Percentiles rank a stretch among this genome's conserved stretches.
Conservation (phyloP, 2,113 vertebrate genomes). For the Epinephelus moara region DNA sequence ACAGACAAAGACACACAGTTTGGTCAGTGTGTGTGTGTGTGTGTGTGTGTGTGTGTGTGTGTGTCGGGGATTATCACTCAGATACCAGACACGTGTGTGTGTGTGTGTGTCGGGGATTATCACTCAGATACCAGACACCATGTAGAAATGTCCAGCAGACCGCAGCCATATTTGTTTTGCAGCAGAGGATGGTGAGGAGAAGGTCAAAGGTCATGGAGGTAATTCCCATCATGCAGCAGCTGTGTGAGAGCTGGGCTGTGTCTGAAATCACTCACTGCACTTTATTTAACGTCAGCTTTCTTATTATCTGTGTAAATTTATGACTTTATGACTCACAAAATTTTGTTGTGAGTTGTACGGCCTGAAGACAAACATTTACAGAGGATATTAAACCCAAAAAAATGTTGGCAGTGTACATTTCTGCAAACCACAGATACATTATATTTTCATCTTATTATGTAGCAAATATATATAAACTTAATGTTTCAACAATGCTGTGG, state of each 20-base stretch:
- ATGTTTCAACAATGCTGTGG: too few species aligned
- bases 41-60: not conserved
- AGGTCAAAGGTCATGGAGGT: constrained; percentile 50
- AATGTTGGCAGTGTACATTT: too few species aligned
- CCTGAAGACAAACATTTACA: too few species aligned
- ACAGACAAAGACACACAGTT: not conserved
- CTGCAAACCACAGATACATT: too few species aligned
- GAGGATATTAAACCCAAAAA: too few species aligned
- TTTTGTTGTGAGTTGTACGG: too few species aligned
- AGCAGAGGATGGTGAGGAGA: constrained; percentile 17
- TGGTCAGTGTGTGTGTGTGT: not conserved
- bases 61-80: constrained; percentile 33
- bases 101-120: constrained; percentile 22
- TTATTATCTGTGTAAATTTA: too few species aligned
- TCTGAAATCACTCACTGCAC: not conserved
- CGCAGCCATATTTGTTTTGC: constrained; percentile 40
- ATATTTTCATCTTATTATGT: too few species aligned
- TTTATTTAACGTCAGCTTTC: too few species aligned
- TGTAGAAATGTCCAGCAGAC: constrained; percentile 40
- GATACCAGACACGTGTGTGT: constrained; percentile 44
- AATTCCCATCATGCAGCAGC: constrained; percentile 36
- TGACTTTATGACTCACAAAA: too few species aligned
- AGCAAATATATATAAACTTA: too few species aligned
- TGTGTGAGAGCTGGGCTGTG: not conserved
- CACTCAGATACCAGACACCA: constrained; percentile 53